These are phyloP conservation scores for Cynaeus angustus DNA, from an alignment of 2,888 invertebrate species.

Conservation along the genomic window DNA sequence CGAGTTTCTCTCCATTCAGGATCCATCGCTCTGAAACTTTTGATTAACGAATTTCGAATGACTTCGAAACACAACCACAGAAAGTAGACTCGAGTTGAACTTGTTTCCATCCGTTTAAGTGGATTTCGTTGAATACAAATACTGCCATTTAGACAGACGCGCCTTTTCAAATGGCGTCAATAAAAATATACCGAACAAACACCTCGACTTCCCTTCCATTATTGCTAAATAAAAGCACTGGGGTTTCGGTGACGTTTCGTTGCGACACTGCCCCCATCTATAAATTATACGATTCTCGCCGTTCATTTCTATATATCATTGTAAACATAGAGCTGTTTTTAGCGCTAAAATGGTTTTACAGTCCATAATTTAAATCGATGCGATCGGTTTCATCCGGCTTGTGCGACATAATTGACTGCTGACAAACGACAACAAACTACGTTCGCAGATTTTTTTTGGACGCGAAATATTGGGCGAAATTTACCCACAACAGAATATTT, in stretches of 20 bases:
- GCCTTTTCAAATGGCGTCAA: slow-evolving; percentile 34
- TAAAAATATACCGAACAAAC: slow-evolving; percentile 45
- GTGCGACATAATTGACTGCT: slow-evolving; percentile 47
- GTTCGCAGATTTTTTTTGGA: background rate
- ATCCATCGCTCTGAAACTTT: slow-evolving; percentile 58
- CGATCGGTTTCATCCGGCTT: slow-evolving; percentile 50
- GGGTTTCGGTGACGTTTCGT: slow-evolving; percentile 39
- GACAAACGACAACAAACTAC: slow-evolving; percentile 47
- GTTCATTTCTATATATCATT: slow-evolving; percentile 50
- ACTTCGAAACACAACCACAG: slow-evolving; percentile 48
- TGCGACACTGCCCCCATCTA: slow-evolving; percentile 36
- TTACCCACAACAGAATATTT: too few species aligned
- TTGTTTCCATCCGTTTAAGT: slow-evolving; percentile 47
- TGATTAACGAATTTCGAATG: slow-evolving; percentile 62
- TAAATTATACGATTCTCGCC: slow-evolving; percentile 40
- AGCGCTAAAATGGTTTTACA: slow-evolving; percentile 52
- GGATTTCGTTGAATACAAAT: slow-evolving; percentile 48
- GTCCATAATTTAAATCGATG: slow-evolving; percentile 53
- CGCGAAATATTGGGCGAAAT: too few species aligned
- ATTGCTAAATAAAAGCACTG: slow-evolving; percentile 43
- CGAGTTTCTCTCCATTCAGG: slow-evolving; percentile 18
- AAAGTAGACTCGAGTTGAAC: slow-evolving; percentile 23
- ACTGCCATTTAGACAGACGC: slow-evolving; percentile 46
- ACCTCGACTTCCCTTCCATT: slow-evolving; percentile 43
- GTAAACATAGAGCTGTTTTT: slow-evolving; percentile 51